Evolutionary conservation across 2,888 invertebrate species (phyloP).

Genomic region (Agriopis marginaria): DNA sequence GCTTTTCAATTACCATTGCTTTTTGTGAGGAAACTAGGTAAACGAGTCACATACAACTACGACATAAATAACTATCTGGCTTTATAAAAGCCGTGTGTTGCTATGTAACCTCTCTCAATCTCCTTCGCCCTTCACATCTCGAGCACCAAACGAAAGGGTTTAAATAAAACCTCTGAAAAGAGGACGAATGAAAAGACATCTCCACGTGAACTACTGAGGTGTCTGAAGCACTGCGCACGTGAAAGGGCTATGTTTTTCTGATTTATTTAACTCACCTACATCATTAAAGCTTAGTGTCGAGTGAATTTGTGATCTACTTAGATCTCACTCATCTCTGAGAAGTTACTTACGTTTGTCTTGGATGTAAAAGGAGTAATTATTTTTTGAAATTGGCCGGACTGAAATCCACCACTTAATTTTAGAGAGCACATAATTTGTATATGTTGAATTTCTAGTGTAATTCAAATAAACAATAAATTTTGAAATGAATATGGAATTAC

Average conservation of each 20-base stretch:
- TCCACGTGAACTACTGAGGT: slow-evolving; percentile 44
- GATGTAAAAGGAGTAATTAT: background rate
- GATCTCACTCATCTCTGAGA: slow-evolving; percentile 1
- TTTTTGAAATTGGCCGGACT: background rate
- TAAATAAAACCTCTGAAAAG: slow-evolving; percentile 53
- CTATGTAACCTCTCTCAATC: slow-evolving; percentile 3
- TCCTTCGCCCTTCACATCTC: slow-evolving; percentile 3
- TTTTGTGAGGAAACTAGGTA: no score
- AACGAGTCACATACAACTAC: no score
- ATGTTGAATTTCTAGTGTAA: no score
- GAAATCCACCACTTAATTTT: no score
- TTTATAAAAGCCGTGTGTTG: background rate
- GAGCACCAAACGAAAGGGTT: slow-evolving; percentile 50
- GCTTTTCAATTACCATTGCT: no score
- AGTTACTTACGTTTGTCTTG: background rate
- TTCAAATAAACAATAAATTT: no score
- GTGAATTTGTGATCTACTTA: background rate
- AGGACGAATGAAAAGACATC: slow-evolving; percentile 51
- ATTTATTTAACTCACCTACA: slow-evolving; percentile 13
- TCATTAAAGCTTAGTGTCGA: slow-evolving; percentile 13
- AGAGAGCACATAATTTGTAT: no score
- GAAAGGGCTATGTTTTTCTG: slow-evolving; percentile 15
- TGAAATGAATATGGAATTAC: no score
- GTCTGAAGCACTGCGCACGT: slow-evolving; percentile 25
- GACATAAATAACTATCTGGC: background rate